Evolutionary conservation across 2,888 invertebrate genomes (phyloP), one percentile per base, ranked within the genome.

Genomic region (Alcis repandata): DNA sequence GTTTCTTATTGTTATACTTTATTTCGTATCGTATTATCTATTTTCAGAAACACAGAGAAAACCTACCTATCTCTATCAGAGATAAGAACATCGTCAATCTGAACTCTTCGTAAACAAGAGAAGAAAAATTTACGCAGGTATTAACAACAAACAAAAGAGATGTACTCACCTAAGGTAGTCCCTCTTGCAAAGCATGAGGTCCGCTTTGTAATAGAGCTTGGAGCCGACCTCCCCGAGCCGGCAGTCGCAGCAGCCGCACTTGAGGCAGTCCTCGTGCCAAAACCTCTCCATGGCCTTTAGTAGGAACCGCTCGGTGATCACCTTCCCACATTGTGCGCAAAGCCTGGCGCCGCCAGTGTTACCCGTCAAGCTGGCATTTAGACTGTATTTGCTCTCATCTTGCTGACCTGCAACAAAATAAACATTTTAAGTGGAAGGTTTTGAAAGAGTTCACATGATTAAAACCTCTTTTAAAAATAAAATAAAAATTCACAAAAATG

Each of bases 201-300:
- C 97, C 43, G 98, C 97, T 89, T 97, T 98, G 77, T 97, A 97
- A 91, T 97, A 98, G 56, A 98, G 94, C 71, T 98, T 97, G 60
- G 97, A 97, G 69, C 98, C 98, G 43, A 98, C 98, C 90, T 98
- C 98, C 1, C 98, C 98, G n/a, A 98, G 95, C 57, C 98, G 94
- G 87, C 98, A 98, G 89, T 98, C 97, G 85, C 98, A 98, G 90
- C 98, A 98, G 67, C 97, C 97, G 83, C 97, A 97, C 85, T 98
- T 98, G 71, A 98, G 95, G 82, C 98, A 98, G 90, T 98, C 98
- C 79, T 98, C 98, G 91, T 98, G 98, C 98, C 98, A 98, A 90
- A 95, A 97, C 85, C 97, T 94, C 86, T 98, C 98, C 90, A 98
- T 94, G 0, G 98, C 98, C 84, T 97, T 97, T 75, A 98, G 94